Base-by-base conservation (phyloP, 2,888 invertebrate genomes). In the Cheiracanthium punctorium region DNA sequence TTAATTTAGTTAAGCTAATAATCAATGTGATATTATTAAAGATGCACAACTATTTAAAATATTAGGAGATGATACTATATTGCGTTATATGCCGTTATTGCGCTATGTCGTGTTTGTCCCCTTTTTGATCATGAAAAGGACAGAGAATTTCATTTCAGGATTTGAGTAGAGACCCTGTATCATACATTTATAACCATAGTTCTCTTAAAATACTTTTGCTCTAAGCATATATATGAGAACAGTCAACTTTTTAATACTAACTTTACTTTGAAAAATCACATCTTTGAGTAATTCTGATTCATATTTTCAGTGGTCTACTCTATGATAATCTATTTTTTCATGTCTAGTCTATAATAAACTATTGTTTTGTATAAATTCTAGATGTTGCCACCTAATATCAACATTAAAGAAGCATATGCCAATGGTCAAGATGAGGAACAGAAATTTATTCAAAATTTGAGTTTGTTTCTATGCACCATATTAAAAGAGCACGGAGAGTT, bases 391-490 rank as follows among this genome's bases (percentile, higher is more conserved):
- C 93, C 96, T 67, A 94, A 95, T 82, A 97, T 98, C 52, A 97
- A 98, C 91, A 97, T 99, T 91, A 95, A 96, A 89, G 95, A 96
- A 89, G 98, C 98, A 0, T 99, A 99, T 92, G 95, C 97, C 73
- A 94, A 95, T 89, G 99, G 99, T 30, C 94, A 95, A 90, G 98
- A 99, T 92, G 96, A 97, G 91, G 99, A 99, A 91, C 99, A 99
- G 92, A 97, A 98, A 91, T 99, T 99, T 92, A 98, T 99, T 88
- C 98, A 99, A 91, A 99, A 99, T 93, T 93, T 99, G 89, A 98
- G 98, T 80, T 94, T 99, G 93, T 99, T 99, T 92, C 93, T 99
- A 75, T 98, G 98, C 92, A 97, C 98, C 89, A 99, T 96, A 92
- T 93, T 99, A 64, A 98, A 98, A 92, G 98, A 98, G 91, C 99